Evolutionary conservation across 2,113 vertebrate genomes (phyloP), one percentile per base, ranked within the genome.

Genomic region (Climacteris rufus): DNA sequence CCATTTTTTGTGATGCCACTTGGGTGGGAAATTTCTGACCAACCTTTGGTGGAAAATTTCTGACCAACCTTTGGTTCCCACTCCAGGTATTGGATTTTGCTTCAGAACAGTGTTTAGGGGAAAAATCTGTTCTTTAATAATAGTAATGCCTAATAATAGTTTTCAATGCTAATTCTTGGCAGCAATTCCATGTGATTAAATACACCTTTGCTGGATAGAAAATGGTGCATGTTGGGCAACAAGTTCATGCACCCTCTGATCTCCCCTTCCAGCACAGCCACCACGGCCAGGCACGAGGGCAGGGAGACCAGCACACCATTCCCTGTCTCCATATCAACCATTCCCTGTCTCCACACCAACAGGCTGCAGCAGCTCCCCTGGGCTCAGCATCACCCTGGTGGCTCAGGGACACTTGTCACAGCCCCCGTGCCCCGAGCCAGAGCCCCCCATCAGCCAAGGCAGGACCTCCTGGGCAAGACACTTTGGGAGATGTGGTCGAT

Each of bases 61-160:
- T 5, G 0, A 35, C 17, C 31, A 56, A 11, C 11, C 15, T 83
- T 57, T 74, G 37, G 7, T 50, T 28, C 57, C 17, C 0, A 0
- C 22, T 52, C 18, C 31, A 8, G 6, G 30, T 59, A 42, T n/a
- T 66, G 57, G 18, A 78, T 80, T 83, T 70, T 87, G 25, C 68
- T 70, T 50, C 56, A 81, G 45, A 92, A 28, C 1, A 1, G 20
- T 4, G 9, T 40, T 89, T 56, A 74, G 56, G 76, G 76, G 45
- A 6, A 13, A 93, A 82, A 65, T 53, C 64, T 83, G 47, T 16
- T 84, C 60, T 82, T 94, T 90, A 83, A 80, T 61, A 92, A 83
- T 3, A 86, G 59, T 68, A 80, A 87, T 40, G 42, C 60, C 87
- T 84, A 87, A 78, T 83, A 66, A 91, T 35, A 78, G 42, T 66